Evolutionary conservation across 1,140 invertebrate genomes (phyloP).

Genomic region (Dendrolimus kikuchii): DNA sequence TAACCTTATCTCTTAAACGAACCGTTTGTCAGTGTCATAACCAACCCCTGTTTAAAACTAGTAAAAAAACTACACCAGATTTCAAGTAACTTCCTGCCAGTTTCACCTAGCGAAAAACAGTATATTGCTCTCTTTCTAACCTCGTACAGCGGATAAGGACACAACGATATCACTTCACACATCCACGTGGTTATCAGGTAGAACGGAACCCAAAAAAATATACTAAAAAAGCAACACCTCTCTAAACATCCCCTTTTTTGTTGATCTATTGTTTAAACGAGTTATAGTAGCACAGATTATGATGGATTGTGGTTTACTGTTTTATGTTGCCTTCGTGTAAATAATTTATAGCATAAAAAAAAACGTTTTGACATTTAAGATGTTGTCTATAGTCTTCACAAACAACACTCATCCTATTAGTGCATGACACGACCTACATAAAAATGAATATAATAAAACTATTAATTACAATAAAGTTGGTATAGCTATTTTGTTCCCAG

Average conservation of each 20-base stretch:
- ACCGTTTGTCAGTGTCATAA: constrained; percentile 41
- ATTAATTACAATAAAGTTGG: too few species aligned
- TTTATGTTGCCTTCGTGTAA: constrained; percentile 9
- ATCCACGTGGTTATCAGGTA: constrained; percentile 62
- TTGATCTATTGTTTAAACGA: constrained; percentile 56
- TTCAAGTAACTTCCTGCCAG: constrained; percentile 61
- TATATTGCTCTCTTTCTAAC: constrained; percentile 29
- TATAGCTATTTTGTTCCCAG: too few species aligned
- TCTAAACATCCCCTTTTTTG: constrained; percentile 67
- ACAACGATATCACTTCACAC: constrained; percentile 32
- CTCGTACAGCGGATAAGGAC: constrained; percentile 26
- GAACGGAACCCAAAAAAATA: constrained; percentile 56
- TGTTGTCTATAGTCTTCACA: too few species aligned
- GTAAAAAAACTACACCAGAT: constrained; percentile 63
- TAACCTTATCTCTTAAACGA: constrained; percentile 15
- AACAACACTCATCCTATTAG: too few species aligned
- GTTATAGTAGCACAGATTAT: constrained; percentile 48
- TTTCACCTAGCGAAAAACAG: constrained; percentile 46
- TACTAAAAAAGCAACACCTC: constrained; percentile 46
- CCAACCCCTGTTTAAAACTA: constrained; percentile 53
- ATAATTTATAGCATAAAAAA: background rate
- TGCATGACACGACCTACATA: too few species aligned
- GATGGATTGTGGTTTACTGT: constrained; percentile 43
- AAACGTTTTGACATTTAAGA: too few species aligned
- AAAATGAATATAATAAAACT: too few species aligned